Conservation (phyloP, 2,888 invertebrate genomes). For the Athalia rosae region DNA sequence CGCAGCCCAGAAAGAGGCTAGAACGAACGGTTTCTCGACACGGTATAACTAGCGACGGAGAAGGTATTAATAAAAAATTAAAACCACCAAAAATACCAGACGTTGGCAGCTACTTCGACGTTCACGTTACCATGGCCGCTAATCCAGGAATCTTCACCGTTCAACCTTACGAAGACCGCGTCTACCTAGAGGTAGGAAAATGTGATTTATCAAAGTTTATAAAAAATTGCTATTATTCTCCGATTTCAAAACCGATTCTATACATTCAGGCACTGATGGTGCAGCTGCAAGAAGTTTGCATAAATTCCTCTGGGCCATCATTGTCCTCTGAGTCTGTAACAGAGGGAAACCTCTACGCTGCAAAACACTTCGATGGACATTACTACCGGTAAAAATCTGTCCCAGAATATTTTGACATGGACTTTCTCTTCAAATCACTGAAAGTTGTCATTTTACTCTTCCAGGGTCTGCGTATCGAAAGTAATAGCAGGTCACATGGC, state of each 20-base stretch:
- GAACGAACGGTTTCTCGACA: slow-evolving; percentile 55
- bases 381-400: slow-evolving; percentile 83
- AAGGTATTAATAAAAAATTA: slow-evolving; percentile 64
- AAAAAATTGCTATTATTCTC: neutral
- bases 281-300: slow-evolving; percentile 79
- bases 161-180: slow-evolving; percentile 60
- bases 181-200: slow-evolving; percentile 52
- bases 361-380: slow-evolving; percentile 78
- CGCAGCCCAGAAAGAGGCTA: slow-evolving; percentile 54
- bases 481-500: slow-evolving; percentile 76
- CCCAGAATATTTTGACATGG: neutral
- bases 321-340: slow-evolving; percentile 71
- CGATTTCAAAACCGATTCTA: neutral
- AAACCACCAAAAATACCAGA: slow-evolving; percentile 73
- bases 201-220: neutral
- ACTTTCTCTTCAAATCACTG: slow-evolving; percentile 16
- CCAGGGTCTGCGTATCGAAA: slow-evolving; percentile 76
- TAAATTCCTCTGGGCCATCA: slow-evolving; percentile 75
- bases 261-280: slow-evolving; percentile 77
- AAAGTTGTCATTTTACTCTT: slow-evolving; percentile 52
- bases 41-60: slow-evolving; percentile 37
- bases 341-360: slow-evolving; percentile 82
- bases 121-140: slow-evolving; percentile 84
- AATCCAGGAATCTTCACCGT: slow-evolving; percentile 86
- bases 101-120: slow-evolving; percentile 79